phyloP scores from a whole-genome alignment of 2,888 invertebrate species.

The Plebejus anna region DNA sequence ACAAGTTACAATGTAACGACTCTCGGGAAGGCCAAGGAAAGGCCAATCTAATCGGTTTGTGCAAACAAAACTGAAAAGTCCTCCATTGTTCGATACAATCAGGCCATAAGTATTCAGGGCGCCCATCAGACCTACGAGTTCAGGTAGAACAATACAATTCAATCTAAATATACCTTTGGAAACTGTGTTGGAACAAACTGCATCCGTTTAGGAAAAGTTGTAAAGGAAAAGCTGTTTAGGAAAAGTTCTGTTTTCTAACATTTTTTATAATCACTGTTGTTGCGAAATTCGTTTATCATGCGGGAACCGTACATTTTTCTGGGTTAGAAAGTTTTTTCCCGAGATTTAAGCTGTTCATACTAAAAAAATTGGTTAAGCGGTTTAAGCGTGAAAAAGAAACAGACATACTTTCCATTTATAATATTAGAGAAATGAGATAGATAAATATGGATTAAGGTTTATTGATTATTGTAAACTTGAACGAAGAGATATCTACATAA shows the following conservation, averaged over 20 bases:
- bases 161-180: background rate
- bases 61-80: background rate
- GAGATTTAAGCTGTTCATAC: too few relatives aligned
- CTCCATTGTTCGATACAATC: background rate
- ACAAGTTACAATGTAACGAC: background rate
- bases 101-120: background rate
- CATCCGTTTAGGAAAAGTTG: background rate
- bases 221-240: background rate
- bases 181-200: background rate
- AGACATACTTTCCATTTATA: too few relatives aligned
- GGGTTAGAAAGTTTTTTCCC: too few relatives aligned
- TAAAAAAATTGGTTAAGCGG: too few relatives aligned
- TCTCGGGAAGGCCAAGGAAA: background rate
- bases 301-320: too few relatives aligned
- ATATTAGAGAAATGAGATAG: too few relatives aligned
- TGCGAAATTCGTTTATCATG: too few relatives aligned
- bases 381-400: too few relatives aligned
- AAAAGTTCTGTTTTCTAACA: background rate
- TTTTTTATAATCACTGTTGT: too few relatives aligned
- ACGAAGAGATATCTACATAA: too few relatives aligned
- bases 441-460: too few relatives aligned
- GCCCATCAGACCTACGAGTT: background rate
- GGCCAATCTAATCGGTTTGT: background rate
- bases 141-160: background rate
- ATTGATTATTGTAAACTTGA: too few relatives aligned